Percentiles rank a stretch among this genome's conserved stretches.
phyloP scores from a whole-genome alignment of 2,797 vertebrate species.

The Centroberyx gerrardi region DNA sequence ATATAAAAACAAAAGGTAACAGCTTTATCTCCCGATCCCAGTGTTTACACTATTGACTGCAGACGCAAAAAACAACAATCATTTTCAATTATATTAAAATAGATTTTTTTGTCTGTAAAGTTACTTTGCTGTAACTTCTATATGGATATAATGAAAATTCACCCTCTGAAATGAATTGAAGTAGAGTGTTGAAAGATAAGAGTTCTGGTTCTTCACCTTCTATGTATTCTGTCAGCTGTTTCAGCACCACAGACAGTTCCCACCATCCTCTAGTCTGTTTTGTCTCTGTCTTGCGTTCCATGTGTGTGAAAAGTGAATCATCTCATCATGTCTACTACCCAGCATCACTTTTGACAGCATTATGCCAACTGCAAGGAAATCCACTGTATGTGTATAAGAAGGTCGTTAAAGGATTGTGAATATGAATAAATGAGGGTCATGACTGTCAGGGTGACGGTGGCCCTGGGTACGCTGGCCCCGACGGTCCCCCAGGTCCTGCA shows the following conservation, averaged over 20 bases:
- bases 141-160: neutral
- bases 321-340: too few relatives aligned
- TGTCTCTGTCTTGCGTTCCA: neutral
- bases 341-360: neutral
- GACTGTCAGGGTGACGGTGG: conserved; percentile 71
- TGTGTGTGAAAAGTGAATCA: neutral
- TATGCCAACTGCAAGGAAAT: neutral
- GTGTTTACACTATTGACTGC: neutral
- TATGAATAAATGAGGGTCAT: conserved; percentile 5
- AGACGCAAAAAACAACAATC: neutral
- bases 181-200: neutral
- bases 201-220: neutral
- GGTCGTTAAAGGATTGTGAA: neutral
- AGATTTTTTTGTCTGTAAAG: conserved; percentile 3
- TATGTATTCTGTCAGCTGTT: conserved; percentile 1
- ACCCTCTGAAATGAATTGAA: neutral
- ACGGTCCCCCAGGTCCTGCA: conserved; percentile 59
- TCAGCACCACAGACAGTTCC: conserved; percentile 15
- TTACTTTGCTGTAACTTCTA: neutral
- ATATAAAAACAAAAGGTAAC: neutral
- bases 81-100: neutral
- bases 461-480: conserved; percentile 39
- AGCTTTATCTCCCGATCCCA: neutral
- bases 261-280: neutral
- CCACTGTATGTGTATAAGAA: too few relatives aligned